Evolutionary conservation across 2,113 vertebrate genomes (phyloP), one percentile per base, ranked within the genome.

Genomic region (Polypterus bichir): DNA sequence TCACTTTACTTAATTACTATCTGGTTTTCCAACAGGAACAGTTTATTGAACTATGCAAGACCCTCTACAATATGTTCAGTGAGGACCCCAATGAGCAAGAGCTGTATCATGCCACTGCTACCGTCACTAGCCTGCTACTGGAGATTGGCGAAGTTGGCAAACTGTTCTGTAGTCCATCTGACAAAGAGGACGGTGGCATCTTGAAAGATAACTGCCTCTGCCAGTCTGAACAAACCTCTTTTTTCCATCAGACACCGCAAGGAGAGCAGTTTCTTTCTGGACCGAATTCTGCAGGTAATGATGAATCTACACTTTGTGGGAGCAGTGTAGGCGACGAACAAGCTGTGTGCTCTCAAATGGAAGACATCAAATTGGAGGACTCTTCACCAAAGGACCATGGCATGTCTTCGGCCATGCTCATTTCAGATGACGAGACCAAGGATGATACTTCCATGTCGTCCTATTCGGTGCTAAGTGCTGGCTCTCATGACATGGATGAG

Each of bases 81-180:
- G 96, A 99, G 66, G 94, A 98, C 66, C 77, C 83, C 44, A 83
- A 85, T 0, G 94, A 99, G 60, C 96, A 99, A 74, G 91, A 97
- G 75, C 86, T 99, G 48, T 99, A 99, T 69, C 95, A 98, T 0
- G 92, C 93, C 44, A 97, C 95, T 0, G 96, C 96, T 0, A 92
- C 96, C 0, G 94, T 99, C 74, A 96, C 96, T 48, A 97, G 96
- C 77, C 73, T 99, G 74, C 88, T 99, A 59, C 79, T 99, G 77
- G 96, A 99, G 76, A 98, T 99, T 53, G 96, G 96, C 0, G 95
- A 98, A 54, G 93, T 99, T 4, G 95, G 96, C 9, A 99, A 97
- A 64, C 89, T 94, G 47, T 95, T 97, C 69, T 70, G 69, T 0
- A 3, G 55, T 5, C 81, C 83, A 9, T 68, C 80, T 2, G 4